Base-by-base conservation (phyloP, 2,888 invertebrate species). In the Megastigmus dorsalis region DNA sequence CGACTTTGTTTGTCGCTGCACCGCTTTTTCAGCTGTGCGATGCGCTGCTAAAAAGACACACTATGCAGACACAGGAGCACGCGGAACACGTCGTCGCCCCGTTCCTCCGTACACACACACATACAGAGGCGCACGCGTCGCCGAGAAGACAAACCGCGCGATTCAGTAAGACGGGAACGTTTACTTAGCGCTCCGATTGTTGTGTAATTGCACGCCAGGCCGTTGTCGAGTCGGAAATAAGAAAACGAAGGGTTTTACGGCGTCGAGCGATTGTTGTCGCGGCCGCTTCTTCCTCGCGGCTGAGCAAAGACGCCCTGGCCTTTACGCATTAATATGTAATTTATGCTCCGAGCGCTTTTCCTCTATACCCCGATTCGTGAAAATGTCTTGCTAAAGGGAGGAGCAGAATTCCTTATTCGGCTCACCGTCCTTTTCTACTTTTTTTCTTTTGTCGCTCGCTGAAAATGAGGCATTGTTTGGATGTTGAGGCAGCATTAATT, bases 171-270 rank as follows among this genome's bases (percentile, higher is more conserved):
- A 1, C 52, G 36, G 23, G n/a, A 1, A 3, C 63, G 38, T 52
- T 52, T 52, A 65, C 52, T 52, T 52, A 52, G 28, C 55, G 23
- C 13, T n/a, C n/a, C 43, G 28, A 67, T 67, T 55, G 43, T 67
- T 38, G 45, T 45, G 55, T 45, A 43, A 55, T 43, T 45, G 66
- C 55, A 33, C 55, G n/a, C n/a, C n/a, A n/a, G n/a, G n/a, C n/a
- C n/a, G 30, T 55, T 9, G 54, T 33, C 15, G n/a, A 52, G 50
- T 18, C 18, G 9, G 7, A 3, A 13, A 30, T 54, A 10, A 33
- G 33, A 54, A 54, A 18, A 7, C 18, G n/a, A 30, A 60, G 60
- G 43, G 54, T 54, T 28, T 66, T 18, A 41, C 43, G 10, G 33
- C 30, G 6, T 36, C 50, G n/a, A 33, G 50, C 50, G n/a, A 33